These are phyloP conservation scores for Drosophila flavopinicola DNA, from an alignment of 2,888 invertebrate genomes.

Conservation along the genomic window DNA sequence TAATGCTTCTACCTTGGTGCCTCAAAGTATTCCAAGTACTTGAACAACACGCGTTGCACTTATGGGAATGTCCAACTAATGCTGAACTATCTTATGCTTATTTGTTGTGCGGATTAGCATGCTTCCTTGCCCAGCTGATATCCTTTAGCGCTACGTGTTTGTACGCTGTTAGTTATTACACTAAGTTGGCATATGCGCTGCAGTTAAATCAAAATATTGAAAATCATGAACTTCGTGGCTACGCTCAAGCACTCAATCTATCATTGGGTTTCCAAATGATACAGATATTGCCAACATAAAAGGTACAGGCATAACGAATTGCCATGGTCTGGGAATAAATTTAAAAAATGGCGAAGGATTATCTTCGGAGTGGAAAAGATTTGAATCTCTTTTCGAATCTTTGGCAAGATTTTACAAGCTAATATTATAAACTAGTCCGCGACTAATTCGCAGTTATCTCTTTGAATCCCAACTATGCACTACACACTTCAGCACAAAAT, in stretches of 20 bases:
- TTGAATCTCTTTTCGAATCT: too few species aligned
- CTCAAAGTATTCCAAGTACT: conserved; percentile 27
- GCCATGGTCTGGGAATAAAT: too few species aligned
- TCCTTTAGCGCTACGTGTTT: conserved; percentile 5
- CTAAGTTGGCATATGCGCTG: conserved; percentile 7
- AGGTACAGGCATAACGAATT: too few species aligned
- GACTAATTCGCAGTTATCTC: too few species aligned
- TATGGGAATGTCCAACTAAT: conserved; percentile 7
- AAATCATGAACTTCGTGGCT: conserved; percentile 36
- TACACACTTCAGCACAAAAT: too few species aligned
- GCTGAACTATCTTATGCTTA: neutral
- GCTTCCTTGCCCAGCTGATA: conserved; percentile 9
- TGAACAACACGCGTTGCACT: neutral
- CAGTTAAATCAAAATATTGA: conserved; percentile 4
- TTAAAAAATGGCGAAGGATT: too few species aligned
- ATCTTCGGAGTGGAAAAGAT: too few species aligned
- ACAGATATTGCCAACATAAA: conserved; percentile 10
- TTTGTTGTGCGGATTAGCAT: neutral
- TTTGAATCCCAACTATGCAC: too few species aligned
- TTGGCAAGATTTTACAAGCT: too few species aligned
- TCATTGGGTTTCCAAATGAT: conserved; percentile 60
- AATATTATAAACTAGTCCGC: too few species aligned
- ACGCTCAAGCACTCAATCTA: conserved; percentile 45
- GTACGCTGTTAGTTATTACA: neutral
- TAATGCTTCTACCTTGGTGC: conserved; percentile 68